Conservation (phyloP, 2,888 invertebrate genomes). For the Anarsia innoxiella region DNA sequence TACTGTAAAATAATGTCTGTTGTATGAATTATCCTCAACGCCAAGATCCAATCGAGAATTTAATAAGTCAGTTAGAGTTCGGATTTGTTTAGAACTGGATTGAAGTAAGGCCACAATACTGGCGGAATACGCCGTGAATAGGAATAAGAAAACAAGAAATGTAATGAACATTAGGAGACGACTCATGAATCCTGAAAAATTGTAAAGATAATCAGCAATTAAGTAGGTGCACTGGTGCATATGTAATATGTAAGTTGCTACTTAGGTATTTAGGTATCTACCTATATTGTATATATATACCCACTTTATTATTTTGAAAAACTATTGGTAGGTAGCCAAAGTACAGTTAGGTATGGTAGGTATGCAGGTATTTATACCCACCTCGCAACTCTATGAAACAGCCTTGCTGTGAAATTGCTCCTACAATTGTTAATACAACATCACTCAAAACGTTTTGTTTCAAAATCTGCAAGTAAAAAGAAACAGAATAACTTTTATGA, state of each 20-base stretch:
- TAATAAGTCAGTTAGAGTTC: conserved; percentile 77
- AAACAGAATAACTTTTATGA: neutral
- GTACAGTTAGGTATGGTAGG: too few relatives aligned
- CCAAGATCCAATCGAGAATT: conserved; percentile 79
- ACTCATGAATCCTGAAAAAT: conserved; percentile 55
- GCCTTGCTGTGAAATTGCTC: conserved; percentile 78
- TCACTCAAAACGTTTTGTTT: conserved; percentile 44
- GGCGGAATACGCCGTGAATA: conserved; percentile 83
- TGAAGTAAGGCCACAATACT: conserved; percentile 83
- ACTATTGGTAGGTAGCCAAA: too few relatives aligned
- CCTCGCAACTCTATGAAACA: conserved; percentile 43
- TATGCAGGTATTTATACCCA: too few relatives aligned
- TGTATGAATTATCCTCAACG: conserved; percentile 79
- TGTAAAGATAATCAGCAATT: too few relatives aligned
- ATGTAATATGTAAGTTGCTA: too few relatives aligned
- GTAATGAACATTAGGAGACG: conserved; percentile 78
- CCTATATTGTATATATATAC: too few relatives aligned
- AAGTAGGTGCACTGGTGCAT: too few relatives aligned
- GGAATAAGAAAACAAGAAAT: conserved; percentile 77
- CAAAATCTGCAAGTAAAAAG: neutral
- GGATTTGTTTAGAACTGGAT: conserved; percentile 79
- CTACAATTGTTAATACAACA: conserved; percentile 66
- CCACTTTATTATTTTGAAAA: too few relatives aligned
- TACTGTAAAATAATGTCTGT: conserved; percentile 78
- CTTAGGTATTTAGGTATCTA: too few relatives aligned